Evolutionary conservation across 2,888 invertebrate species (phyloP).

Genomic region (Argyresthia albistria): DNA sequence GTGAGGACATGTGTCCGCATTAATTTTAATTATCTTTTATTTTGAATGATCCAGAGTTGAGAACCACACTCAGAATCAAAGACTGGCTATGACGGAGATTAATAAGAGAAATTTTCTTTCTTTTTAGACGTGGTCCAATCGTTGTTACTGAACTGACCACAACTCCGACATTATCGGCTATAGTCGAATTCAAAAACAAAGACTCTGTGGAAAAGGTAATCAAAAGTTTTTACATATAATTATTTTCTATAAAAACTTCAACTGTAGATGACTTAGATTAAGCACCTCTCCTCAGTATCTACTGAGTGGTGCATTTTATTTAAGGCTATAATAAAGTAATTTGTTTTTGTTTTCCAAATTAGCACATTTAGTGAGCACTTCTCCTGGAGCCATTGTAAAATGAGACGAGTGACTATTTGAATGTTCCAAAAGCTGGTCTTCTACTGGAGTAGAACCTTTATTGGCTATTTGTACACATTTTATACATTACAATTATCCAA

Average conservation of each 20-base stretch:
- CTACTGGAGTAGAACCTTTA: slow-evolving; percentile 20
- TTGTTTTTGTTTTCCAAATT: slow-evolving; percentile 45
- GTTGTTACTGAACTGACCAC: slow-evolving; percentile 72
- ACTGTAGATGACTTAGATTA: slow-evolving; percentile 17
- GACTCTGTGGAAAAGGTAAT: slow-evolving; percentile 71
- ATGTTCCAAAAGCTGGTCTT: slow-evolving; percentile 60
- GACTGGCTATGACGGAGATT: slow-evolving; percentile 41
- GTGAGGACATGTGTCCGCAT: slow-evolving; percentile 14
- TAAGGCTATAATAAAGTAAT: slow-evolving; percentile 27
- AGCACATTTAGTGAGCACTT: slow-evolving; percentile 18
- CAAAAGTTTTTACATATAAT: slow-evolving; percentile 50
- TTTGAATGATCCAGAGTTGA: neutral
- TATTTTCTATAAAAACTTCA: slow-evolving; percentile 30
- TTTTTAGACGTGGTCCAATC: slow-evolving; percentile 73
- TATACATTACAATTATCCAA: slow-evolving; percentile 6
- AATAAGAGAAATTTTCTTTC: slow-evolving; percentile 64
- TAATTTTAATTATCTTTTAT: slow-evolving; percentile 1
- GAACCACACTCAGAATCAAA: slow-evolving; percentile 22
- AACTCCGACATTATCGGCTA: slow-evolving; percentile 71
- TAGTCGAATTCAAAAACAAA: slow-evolving; percentile 73
- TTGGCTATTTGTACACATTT: neutral
- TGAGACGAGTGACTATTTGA: slow-evolving; percentile 67
- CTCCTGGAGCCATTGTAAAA: slow-evolving; percentile 38
- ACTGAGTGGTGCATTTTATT: slow-evolving; percentile 10
- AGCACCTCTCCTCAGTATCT: slow-evolving; percentile 10